Evolutionary conservation across 2,113 vertebrate species (phyloP), one percentile per base, ranked within the genome.

Genomic region (Enhydra lutris): DNA sequence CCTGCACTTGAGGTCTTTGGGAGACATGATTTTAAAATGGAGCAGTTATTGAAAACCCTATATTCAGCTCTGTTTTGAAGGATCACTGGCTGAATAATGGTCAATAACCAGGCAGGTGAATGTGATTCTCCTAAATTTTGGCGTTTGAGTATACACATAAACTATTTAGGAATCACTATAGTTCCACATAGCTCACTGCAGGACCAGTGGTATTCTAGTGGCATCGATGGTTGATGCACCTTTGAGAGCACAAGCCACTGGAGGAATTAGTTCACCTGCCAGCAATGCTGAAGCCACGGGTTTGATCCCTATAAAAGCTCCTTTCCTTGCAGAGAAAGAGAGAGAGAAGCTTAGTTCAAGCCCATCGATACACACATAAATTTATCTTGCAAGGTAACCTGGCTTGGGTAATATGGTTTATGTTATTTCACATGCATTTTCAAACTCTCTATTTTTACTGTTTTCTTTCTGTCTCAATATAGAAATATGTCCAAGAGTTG

Each of bases 31-130:
- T 24, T 95, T 42, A 95, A 93, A 50, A 82, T 86, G 14, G 95
- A 96, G 2, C 34, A 67, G 52, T 63, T 91, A 36, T 39, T 97
- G 31, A 5, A 97, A 47, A 95, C 18, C 34, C 0, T 0, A 47
- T 73, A 86, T 98, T 94, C 65, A 93, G 5, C 67, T 94, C 61
- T 71, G 2, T 89, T 95, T 96, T 84, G 36, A 93, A 65, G 69
- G 12, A 45, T 74, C 29, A 63, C 42, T 69, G 65, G 89, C 36
- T 63, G 59, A 92, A 94, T 86, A 96, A 89, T 36, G 15, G 26
- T 29, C 50, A 88, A 55, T 50, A 94, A 57, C 14, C 3, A 76
- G 85, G 84, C 36, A 63, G 55, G 47, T 74, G 21, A 92, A 20
- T 95, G 91, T n/a, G 45, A 31, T 97, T 96, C 45, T 71, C 65